These are phyloP conservation scores for Phymanthus crucifer DNA, from an alignment of 92 coral and sea anemone genomes.

Conservation along the genomic window DNA sequence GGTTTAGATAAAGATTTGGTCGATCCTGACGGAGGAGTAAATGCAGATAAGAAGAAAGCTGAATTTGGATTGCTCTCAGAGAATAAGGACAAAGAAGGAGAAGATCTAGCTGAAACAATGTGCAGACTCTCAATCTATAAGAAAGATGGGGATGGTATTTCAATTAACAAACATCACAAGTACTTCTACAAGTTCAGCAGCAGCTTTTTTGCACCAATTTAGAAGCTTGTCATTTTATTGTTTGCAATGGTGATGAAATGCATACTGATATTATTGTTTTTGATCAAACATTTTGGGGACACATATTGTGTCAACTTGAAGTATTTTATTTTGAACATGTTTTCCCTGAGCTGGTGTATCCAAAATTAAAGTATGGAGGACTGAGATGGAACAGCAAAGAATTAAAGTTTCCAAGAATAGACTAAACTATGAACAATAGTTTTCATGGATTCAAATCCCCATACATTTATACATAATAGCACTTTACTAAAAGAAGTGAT, in stretches of 20 bases:
- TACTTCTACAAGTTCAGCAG: constrained; percentile 62
- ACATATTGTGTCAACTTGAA: constrained; percentile 44
- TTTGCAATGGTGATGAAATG: too few species aligned
- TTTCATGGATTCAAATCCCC: too few species aligned
- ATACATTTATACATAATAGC: too few species aligned
- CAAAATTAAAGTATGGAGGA: constrained; percentile 45
- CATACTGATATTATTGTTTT: constrained; percentile 60
- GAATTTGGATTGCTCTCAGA: too few species aligned
- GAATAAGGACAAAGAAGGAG: too few species aligned
- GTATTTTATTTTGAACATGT: constrained; percentile 58
- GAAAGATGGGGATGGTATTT: constrained; percentile 48
- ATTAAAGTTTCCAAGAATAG: too few species aligned
- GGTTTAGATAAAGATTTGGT: too few species aligned
- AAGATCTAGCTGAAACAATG: background rate
- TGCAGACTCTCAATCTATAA: background rate
- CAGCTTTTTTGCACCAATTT: constrained; percentile 56
- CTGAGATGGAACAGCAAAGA: constrained; percentile 69
- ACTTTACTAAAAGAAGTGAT: too few species aligned
- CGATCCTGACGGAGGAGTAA: too few species aligned
- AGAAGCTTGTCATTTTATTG: too few species aligned
- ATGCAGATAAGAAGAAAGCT: too few species aligned
- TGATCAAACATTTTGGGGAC: constrained; percentile 64
- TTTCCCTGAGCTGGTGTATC: constrained; percentile 74
- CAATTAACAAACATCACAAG: constrained; percentile 51
- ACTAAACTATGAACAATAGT: too few species aligned